Conservation (phyloP, 1,140 invertebrate genomes). For the Scaptomyza pallida region DNA sequence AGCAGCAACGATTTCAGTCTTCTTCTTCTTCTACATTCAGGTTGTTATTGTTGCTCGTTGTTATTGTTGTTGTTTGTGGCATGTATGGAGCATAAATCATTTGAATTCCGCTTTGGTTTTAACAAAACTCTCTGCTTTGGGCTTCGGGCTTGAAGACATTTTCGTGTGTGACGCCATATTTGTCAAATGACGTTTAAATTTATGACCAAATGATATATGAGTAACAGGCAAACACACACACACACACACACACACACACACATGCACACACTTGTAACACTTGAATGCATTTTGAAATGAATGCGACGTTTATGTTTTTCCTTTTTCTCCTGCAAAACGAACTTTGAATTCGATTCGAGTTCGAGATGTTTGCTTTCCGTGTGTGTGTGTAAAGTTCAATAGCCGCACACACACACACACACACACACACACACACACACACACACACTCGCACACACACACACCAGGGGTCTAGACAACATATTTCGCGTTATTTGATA, state of each 20-base stretch:
- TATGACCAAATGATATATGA: conserved; percentile 55
- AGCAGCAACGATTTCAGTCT: background rate
- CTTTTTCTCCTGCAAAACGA: no score
- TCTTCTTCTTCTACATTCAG: background rate
- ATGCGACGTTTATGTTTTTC: conserved; percentile 4
- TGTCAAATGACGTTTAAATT: conserved; percentile 73
- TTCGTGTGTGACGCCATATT: conserved; percentile 64
- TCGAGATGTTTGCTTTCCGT: background rate
- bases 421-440: conserved; percentile 12
- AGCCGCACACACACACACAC: conserved; percentile 30
- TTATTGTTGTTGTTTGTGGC: conserved; percentile 6
- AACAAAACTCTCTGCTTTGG: conserved; percentile 8
- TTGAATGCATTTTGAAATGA: conserved; percentile 14
- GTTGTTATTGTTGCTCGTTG: background rate
- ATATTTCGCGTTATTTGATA: conserved; percentile 63
- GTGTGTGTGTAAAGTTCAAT: conserved; percentile 39
- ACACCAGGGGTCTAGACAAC: conserved; percentile 38
- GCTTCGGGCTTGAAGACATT: conserved; percentile 55
- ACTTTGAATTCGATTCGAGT: no score
- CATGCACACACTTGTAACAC: conserved; percentile 4
- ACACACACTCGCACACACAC: conserved; percentile 10
- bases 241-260: conserved; percentile 1
- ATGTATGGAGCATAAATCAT: conserved; percentile 50
- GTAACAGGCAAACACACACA: conserved; percentile 22
- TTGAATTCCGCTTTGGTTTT: conserved; percentile 40